Conservation (phyloP, 92 coral and sea anemone species). For the Umimayanthus chanpuru region DNA sequence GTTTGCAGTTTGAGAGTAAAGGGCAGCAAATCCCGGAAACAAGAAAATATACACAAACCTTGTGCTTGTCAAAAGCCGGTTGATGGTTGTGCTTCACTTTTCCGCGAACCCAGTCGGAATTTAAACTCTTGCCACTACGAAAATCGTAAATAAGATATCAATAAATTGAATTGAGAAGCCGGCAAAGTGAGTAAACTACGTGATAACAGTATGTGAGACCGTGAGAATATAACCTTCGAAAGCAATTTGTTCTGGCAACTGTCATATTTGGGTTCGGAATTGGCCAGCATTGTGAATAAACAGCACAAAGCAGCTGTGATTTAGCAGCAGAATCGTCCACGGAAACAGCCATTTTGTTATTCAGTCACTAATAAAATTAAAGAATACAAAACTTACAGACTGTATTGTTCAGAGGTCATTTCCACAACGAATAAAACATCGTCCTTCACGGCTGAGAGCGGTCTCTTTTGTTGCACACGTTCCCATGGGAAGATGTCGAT, state of each 20-base stretch:
- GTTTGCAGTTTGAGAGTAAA: background rate
- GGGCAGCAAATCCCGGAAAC: background rate
- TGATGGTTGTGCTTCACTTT: conserved; percentile 19
- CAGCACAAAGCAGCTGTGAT: conserved; percentile 46
- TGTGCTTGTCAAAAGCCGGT: conserved; percentile 22
- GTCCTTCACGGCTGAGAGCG: background rate
- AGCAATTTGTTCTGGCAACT: conserved; percentile 66
- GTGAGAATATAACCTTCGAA: conserved; percentile 63
- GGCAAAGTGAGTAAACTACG: background rate
- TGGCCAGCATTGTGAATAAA: conserved; percentile 85
- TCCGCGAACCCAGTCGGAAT: conserved; percentile 74
- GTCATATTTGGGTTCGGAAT: conserved; percentile 72
- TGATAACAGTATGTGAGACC: background rate
- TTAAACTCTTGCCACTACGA: conserved; percentile 81
- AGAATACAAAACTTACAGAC: conserved; percentile 57
- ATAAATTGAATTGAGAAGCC: background rate
- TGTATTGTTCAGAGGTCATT: conserved; percentile 72
- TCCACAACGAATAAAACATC: conserved; percentile 22
- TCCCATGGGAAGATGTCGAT: conserved; percentile 22
- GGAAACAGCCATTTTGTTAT: conserved; percentile 66
- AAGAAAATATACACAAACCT: background rate
- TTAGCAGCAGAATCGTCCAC: conserved; percentile 25
- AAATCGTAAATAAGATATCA: conserved; percentile 1
- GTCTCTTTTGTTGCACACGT: background rate
- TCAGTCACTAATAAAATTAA: conserved; percentile 10